Evolutionary conservation across 2,888 invertebrate genomes (phyloP).

Genomic region (Crematogaster levior): DNA sequence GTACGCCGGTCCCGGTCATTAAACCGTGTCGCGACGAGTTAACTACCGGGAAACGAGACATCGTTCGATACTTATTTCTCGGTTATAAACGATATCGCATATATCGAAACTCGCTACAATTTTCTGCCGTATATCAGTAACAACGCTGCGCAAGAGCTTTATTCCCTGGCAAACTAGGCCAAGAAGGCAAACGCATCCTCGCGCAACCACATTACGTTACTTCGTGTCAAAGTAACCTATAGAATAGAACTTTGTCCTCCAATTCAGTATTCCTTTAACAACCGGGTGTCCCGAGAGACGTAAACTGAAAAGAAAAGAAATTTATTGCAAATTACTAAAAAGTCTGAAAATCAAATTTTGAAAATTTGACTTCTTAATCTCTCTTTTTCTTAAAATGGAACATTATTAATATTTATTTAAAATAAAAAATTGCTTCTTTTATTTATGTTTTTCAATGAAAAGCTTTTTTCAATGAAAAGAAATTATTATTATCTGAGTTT

Average conservation of each 20-base stretch:
- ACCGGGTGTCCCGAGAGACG: not conserved
- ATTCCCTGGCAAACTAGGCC: conserved; percentile 52
- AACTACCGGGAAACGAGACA: conserved; percentile 11
- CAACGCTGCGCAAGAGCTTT: conserved; percentile 38
- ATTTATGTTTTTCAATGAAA: not conserved
- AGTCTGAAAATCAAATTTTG: not conserved
- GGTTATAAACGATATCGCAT: conserved; percentile 35
- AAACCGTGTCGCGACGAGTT: conserved; percentile 34
- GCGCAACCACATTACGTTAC: conserved; percentile 53
- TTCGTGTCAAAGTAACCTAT: conserved; percentile 56
- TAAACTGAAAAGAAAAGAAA: not conserved
- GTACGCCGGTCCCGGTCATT: conserved; percentile 29
- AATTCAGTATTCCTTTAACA: conserved; percentile 30
- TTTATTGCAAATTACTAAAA: not conserved
- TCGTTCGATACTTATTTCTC: conserved; percentile 24
- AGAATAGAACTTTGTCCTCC: conserved; percentile 41
- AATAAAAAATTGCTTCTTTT: not conserved
- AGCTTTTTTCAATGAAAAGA: too few species aligned
- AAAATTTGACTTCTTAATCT: too few species aligned
- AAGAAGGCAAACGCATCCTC: conserved; percentile 54
- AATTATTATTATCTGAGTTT: not conserved
- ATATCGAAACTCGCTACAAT: conserved; percentile 48
- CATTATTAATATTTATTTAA: not conserved
- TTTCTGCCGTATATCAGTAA: conserved; percentile 44
- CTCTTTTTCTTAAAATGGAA: not conserved